Base-by-base conservation (phyloP, 1,140 invertebrate species). In the Procambarus clarkii region DNA sequence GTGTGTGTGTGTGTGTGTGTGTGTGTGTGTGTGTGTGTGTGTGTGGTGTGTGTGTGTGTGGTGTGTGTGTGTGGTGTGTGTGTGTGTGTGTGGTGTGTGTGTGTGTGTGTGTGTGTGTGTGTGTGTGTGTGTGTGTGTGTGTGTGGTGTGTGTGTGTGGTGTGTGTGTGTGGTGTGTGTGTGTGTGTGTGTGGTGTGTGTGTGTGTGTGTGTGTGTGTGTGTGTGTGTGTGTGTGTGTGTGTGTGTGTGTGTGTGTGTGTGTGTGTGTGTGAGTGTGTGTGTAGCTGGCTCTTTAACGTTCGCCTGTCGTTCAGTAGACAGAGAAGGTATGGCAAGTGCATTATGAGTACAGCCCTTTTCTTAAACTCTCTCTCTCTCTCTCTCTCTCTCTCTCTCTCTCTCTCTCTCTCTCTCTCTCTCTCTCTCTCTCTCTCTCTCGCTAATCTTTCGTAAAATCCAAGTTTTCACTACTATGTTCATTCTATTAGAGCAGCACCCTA, bases 61-160 rank as follows among this genome's bases (percentile, higher is more conserved):
- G n/a, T 44, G 18, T n/a, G 21, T 78, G 76, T 44, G 76, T 78
- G 34, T 24, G 44, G 44, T 79, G 50, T 54, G 50, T 54, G 50
- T 54, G 50, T 11, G 46, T 80, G 78, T 50, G 46, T 80, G 78
- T n/a, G n/a, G n/a, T n/a, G n/a, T n/a, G n/a, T n/a, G 78, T 80
- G 78, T 80, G 78, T 80, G 78, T 48, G 78, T 80, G 78, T 80
- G 78, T 80, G 78, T 80, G 78, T 80, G 78, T 54, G 78, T 48
- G 78, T 80, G 78, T 80, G 78, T 80, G 78, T 80, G 78, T 80
- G 78, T 80, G 78, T 48, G 78, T 80, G 78, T 80, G 78, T 80
- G 78, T 80, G 78, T 80, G 78, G n/a, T 79, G 77, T 79, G 77
- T 79, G 77, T 45, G 46, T 80, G 78, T 48, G 46, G n/a, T 80